Percentiles rank a stretch among this genome's conserved stretches.
Evolutionary conservation across 30 jellyfish, hydroid and myxozoan genomes (phyloP).

Genomic region (Pseudorhiza aurosa): DNA sequence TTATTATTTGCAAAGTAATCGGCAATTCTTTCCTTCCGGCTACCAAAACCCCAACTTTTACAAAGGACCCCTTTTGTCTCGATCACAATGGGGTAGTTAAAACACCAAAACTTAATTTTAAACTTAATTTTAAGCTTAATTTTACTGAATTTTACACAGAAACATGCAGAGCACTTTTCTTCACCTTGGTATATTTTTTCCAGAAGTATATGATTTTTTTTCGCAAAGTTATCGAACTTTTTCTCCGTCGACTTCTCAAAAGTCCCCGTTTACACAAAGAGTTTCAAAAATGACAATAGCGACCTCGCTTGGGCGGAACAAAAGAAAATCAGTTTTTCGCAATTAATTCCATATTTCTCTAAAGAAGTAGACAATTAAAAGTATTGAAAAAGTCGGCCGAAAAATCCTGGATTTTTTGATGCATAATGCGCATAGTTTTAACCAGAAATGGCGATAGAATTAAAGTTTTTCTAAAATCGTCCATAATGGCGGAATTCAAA

Average conservation of each 20-base stretch:
- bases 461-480: not conserved
- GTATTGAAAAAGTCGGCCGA: not conserved
- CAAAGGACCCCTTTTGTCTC: not conserved
- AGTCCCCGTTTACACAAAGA: constrained; percentile 15
- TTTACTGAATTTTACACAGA: not conserved
- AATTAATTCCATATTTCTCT: not conserved
- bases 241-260: not conserved
- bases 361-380: not conserved
- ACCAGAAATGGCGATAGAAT: not conserved
- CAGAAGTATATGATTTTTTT: not conserved
- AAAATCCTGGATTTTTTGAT: not conserved
- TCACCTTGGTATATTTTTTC: constrained; percentile 1
- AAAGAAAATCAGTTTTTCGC: not conserved
- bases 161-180: constrained; percentile 15
- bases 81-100: not conserved
- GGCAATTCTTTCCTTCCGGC: not conserved
- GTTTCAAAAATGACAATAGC: constrained; percentile 18
- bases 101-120: not conserved
- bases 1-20: not conserved
- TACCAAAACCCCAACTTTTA: not conserved
- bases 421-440: not conserved
- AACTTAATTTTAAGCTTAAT: not conserved
- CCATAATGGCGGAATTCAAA: not conserved
- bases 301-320: not conserved
- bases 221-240: not conserved